Conservation (phyloP, 1,140 invertebrate genomes). For the Manduca sexta region DNA sequence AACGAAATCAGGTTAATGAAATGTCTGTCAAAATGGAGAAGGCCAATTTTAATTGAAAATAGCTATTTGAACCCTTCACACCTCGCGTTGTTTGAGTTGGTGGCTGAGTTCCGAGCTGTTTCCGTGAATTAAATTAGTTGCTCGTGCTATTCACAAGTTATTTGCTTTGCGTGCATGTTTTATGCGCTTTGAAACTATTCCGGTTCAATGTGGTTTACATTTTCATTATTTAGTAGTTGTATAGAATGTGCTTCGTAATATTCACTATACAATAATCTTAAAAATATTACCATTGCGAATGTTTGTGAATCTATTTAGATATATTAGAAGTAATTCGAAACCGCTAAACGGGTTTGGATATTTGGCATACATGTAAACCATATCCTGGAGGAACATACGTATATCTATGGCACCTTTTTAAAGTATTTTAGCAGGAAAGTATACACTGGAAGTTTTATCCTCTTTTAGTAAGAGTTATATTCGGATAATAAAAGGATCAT, state of each 20-base stretch:
- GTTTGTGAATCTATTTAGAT: no score
- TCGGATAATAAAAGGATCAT: no score
- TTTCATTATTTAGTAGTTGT: background rate
- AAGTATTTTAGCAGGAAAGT: no score
- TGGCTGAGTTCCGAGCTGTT: constrained; percentile 12
- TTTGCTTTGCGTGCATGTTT: background rate
- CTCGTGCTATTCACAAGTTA: background rate
- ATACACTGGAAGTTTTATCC: no score
- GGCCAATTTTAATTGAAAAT: constrained; percentile 57
- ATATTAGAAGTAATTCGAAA: no score
- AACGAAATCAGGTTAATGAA: constrained; percentile 59
- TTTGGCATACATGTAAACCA: no score
- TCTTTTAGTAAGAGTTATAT: no score
- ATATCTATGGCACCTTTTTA: no score
- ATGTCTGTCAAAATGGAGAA: constrained; percentile 53
- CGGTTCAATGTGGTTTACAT: background rate
- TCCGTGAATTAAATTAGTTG: constrained; percentile 17
- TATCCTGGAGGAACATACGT: no score
- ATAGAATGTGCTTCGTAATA: background rate
- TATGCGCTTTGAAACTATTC: background rate
- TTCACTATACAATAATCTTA: no score
- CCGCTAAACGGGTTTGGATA: no score
- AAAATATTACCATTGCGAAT: no score
- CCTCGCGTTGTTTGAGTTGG: constrained; percentile 29
- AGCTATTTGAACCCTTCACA: constrained; percentile 45